These are phyloP conservation scores for Drusus annulatus DNA, from an alignment of 1,140 invertebrate species.

Conservation along the genomic window DNA sequence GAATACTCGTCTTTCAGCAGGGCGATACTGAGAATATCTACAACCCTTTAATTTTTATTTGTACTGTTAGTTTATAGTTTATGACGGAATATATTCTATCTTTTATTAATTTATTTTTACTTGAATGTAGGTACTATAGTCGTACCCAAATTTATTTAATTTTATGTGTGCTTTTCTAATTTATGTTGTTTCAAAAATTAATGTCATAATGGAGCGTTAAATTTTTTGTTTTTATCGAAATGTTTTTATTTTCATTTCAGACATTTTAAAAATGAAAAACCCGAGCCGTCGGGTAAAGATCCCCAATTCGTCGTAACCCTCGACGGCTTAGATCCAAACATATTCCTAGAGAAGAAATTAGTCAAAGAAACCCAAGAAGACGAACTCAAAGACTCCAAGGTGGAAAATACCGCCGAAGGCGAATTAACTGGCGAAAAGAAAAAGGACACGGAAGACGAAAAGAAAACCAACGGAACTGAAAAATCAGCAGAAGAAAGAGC, in stretches of 20 bases:
- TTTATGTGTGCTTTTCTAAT: no score
- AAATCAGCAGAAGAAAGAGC: neutral
- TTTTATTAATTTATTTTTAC: no score
- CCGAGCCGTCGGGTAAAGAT: slow-evolving; percentile 63
- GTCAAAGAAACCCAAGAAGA: slow-evolving; percentile 57
- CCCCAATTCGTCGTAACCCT: slow-evolving; percentile 78
- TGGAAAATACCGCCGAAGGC: neutral
- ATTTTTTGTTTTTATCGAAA: no score
- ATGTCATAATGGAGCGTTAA: no score
- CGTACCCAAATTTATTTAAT: no score
- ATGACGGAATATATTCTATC: no score
- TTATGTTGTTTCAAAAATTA: no score
- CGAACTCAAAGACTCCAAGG: neutral
- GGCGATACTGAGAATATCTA: no score
- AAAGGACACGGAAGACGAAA: neutral
- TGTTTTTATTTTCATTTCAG: slow-evolving; percentile 61
- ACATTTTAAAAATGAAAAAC: slow-evolving; percentile 66
- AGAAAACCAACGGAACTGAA: slow-evolving; percentile 7
- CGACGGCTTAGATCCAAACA: slow-evolving; percentile 72
- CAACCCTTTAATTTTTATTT: no score
- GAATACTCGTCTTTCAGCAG: no score
- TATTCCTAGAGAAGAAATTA: slow-evolving; percentile 69
- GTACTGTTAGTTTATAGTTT: no score
- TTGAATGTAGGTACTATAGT: no score
- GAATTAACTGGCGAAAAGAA: neutral